Conservation (phyloP, 2,113 vertebrate genomes). For the Pelecanoides urinatrix region DNA sequence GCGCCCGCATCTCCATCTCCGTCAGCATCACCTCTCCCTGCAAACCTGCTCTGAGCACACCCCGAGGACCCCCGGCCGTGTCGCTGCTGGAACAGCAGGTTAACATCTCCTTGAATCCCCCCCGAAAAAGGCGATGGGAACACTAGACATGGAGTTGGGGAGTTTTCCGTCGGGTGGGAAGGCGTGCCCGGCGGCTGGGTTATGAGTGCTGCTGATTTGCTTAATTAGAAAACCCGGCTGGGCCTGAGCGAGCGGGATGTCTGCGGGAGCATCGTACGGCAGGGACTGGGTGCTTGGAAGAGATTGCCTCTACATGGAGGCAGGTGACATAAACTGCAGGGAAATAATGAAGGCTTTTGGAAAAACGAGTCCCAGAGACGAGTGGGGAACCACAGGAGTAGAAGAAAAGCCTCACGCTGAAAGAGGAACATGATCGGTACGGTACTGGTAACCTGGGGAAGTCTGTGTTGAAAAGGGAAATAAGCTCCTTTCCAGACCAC, state of each 20-base stretch:
- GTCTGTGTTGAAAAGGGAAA: not conserved
- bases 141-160: not conserved
- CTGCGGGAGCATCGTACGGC: not conserved
- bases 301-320: not conserved
- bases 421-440: not conserved
- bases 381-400: not conserved
- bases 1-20: too few relatives aligned
- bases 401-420: not conserved
- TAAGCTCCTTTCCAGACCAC: not conserved
- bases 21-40: not conserved
- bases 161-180: not conserved
- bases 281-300: not conserved
- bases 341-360: not conserved
- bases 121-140: fast-evolving
- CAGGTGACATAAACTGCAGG: not conserved
- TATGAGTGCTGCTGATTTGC: not conserved
- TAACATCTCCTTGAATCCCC: not conserved
- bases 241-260: not conserved
- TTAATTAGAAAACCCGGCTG: not conserved
- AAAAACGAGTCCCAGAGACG: not conserved
- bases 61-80: not conserved
- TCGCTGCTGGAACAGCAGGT: fast-evolving
- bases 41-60: not conserved
- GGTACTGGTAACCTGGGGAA: not conserved
- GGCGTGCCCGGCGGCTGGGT: not conserved